Conservation (phyloP, 2,113 vertebrate species). For the Gobio gobio region DNA sequence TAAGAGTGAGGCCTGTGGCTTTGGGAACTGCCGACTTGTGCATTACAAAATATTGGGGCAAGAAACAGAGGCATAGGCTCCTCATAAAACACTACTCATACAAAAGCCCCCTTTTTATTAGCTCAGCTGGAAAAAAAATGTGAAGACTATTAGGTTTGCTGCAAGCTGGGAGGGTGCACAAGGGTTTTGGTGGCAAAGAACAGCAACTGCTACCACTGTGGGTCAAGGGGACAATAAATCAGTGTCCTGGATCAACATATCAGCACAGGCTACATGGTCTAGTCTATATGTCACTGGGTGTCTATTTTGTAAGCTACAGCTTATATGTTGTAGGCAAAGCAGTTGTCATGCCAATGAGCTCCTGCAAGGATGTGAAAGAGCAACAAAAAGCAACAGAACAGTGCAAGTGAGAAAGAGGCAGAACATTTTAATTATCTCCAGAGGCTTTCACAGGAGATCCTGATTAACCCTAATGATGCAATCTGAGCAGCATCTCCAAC, state of each 20-base stretch:
- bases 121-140: background rate
- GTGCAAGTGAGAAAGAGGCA: background rate
- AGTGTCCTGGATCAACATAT: constrained; percentile 10
- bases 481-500: constrained; percentile 7
- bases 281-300: background rate
- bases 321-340: background rate
- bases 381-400: background rate
- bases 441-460: constrained; percentile 21
- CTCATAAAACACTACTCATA: constrained; percentile 19
- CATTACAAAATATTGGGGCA: background rate
- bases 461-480: constrained; percentile 22
- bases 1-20: constrained; percentile 31
- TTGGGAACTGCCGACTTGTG: constrained; percentile 29
- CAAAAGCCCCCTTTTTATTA: constrained; percentile 25
- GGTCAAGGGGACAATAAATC: constrained; percentile 26
- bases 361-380: background rate
- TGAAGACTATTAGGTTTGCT: background rate
- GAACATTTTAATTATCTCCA: background rate
- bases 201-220: background rate
- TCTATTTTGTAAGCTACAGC: background rate
- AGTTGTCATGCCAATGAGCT: background rate
- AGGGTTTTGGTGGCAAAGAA: constrained; percentile 26
- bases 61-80: constrained; percentile 5
- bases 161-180: background rate
- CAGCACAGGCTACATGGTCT: constrained; percentile 7